Percentiles rank a stretch among this genome's conserved stretches.
These are phyloP conservation scores for Suncus etruscus DNA, from an alignment of 2,113 vertebrate genomes.

Conservation along the genomic window DNA sequence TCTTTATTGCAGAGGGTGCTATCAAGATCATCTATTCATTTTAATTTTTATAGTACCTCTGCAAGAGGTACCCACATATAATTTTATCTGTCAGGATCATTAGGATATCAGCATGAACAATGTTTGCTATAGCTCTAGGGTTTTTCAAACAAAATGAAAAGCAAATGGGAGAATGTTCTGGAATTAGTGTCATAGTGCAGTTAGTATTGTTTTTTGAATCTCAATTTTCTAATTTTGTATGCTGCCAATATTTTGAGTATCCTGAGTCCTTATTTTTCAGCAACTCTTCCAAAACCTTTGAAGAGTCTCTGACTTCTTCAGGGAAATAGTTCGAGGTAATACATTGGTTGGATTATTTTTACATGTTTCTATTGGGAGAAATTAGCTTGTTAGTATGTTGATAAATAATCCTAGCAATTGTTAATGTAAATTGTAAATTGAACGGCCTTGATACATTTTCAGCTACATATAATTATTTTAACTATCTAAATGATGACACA, in stretches of 20 bases:
- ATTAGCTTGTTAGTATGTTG: slow-evolving; percentile 12
- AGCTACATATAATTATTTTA: background rate
- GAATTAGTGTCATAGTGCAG: background rate
- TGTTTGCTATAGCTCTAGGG: background rate
- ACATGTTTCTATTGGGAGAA: background rate
- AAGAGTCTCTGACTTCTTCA: slow-evolving; percentile 20
- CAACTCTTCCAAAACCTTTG: slow-evolving; percentile 30
- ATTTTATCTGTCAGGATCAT: too few relatives aligned
- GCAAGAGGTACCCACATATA: too few relatives aligned
- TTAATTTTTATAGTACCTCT: too few relatives aligned
- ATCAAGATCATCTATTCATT: too few relatives aligned
- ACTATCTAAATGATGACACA: background rate
- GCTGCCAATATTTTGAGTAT: background rate
- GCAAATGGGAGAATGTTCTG: background rate
- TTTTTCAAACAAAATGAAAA: background rate
- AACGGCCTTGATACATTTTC: background rate
- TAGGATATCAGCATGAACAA: too few relatives aligned
- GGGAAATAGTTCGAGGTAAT: background rate
- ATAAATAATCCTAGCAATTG: background rate
- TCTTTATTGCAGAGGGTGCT: too few relatives aligned
- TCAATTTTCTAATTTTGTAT: background rate
- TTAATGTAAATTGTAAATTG: slow-evolving; percentile 6
- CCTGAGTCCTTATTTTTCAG: slow-evolving; percentile 50
- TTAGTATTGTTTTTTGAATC: background rate
- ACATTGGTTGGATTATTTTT: background rate